Percentiles rank a stretch among this genome's conserved stretches.
These are phyloP conservation scores for Cerceris ruficornis DNA, from an alignment of 2,888 invertebrate species.

Conservation along the genomic window DNA sequence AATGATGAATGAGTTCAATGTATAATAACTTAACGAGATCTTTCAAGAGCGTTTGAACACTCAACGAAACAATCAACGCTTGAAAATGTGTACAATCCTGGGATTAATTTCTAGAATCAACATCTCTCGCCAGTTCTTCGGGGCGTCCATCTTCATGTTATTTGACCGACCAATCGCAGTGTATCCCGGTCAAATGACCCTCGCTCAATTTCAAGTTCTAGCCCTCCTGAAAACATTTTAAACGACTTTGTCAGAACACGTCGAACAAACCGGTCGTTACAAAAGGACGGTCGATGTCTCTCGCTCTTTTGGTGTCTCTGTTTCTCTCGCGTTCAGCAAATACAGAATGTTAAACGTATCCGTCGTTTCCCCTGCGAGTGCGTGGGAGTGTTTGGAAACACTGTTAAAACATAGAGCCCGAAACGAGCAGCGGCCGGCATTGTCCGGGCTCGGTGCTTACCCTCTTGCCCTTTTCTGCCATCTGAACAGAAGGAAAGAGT, in stretches of 20 bases:
- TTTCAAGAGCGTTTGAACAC: too few species aligned
- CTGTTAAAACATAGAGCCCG: constrained; percentile 72
- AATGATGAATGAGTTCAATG: too few species aligned
- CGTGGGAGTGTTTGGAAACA: constrained; percentile 74
- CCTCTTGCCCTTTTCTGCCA: constrained; percentile 59
- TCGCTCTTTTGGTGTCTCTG: constrained; percentile 24
- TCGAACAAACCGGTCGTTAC: constrained; percentile 6
- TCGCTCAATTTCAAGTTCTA: neutral
- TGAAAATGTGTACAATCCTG: too few species aligned
- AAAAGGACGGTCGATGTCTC: constrained; percentile 10
- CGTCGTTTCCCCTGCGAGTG: constrained; percentile 28
- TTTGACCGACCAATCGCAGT: too few species aligned
- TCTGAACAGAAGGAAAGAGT: constrained; percentile 43
- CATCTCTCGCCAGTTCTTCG: too few species aligned
- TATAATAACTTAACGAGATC: too few species aligned
- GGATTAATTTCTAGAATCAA: too few species aligned
- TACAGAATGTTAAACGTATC: constrained; percentile 71
- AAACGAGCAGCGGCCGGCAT: constrained; percentile 63
- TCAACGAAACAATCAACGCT: too few species aligned
- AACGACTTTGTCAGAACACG: neutral
- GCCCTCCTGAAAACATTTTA: neutral
- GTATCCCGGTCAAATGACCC: too few species aligned
- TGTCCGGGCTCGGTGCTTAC: constrained; percentile 50
- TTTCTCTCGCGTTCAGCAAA: constrained; percentile 70
- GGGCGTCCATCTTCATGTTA: too few species aligned